Percentiles rank a stretch among this genome's conserved stretches.
These are phyloP conservation scores for Oryctolagus cuniculus DNA, from an alignment of 2,113 vertebrate genomes.

Conservation along the genomic window mOryCun1.1 NC_091442.1:88453501-88454000, in stretches of 20 bases:
- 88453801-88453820: background rate
- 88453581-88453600: too few species aligned
- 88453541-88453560: too few species aligned
- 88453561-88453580: too few species aligned
- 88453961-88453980: background rate
- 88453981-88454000: background rate
- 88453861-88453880: background rate
- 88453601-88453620: too few species aligned
- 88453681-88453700: background rate
- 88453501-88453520: too few species aligned
- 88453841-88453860: background rate
- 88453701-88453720: background rate
- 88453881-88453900: background rate
- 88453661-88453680: background rate
- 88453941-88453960: background rate
- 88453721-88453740: background rate
- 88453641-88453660: background rate
- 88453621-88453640: background rate
- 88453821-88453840: background rate
- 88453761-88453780: background rate
- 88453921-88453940: background rate
- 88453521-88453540: too few species aligned
- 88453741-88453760: background rate
- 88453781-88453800: background rate
- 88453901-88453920: background rate